A percentile compares a stretch with the other conserved stretches of the same genome.
phyloP scores from a whole-genome alignment of 2,113 vertebrate genomes.

The Dryoscopus gambensis region DNA sequence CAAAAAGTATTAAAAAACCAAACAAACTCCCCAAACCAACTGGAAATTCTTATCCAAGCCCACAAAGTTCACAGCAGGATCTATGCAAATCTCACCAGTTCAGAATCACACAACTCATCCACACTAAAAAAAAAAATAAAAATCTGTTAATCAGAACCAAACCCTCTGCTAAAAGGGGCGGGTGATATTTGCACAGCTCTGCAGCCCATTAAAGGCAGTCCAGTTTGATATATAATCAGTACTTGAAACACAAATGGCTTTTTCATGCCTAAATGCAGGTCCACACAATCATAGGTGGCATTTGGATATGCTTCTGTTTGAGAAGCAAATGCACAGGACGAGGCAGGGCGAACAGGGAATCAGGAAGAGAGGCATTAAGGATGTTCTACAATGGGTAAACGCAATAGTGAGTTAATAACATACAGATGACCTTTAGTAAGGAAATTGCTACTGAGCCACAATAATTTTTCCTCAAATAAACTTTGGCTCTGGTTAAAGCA shows the following conservation, averaged over 20 bases:
- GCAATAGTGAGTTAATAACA: conserved; percentile 56
- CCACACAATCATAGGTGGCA: neutral
- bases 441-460: conserved; percentile 51
- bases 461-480: conserved; percentile 60
- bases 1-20: neutral
- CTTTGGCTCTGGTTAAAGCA: conserved; percentile 18
- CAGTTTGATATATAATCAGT: neutral
- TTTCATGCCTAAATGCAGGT: neutral
- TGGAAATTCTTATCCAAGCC: neutral
- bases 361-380: conserved; percentile 53
- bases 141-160: neutral
- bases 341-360: conserved; percentile 12
- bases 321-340: neutral
- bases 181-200: neutral
- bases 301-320: neutral
- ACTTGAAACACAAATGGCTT: neutral
- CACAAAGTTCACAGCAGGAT: neutral
- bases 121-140: neutral
- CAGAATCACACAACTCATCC: neutral
- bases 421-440: conserved; percentile 57
- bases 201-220: neutral
- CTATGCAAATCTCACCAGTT: neutral
- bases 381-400: conserved; percentile 33
- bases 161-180: neutral
- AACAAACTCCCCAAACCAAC: neutral